Percentiles rank a stretch among this genome's conserved stretches.
These are phyloP conservation scores for Triplophysa bombifrons DNA, from an alignment of 2,797 vertebrate species.

Conservation along the genomic window DNA sequence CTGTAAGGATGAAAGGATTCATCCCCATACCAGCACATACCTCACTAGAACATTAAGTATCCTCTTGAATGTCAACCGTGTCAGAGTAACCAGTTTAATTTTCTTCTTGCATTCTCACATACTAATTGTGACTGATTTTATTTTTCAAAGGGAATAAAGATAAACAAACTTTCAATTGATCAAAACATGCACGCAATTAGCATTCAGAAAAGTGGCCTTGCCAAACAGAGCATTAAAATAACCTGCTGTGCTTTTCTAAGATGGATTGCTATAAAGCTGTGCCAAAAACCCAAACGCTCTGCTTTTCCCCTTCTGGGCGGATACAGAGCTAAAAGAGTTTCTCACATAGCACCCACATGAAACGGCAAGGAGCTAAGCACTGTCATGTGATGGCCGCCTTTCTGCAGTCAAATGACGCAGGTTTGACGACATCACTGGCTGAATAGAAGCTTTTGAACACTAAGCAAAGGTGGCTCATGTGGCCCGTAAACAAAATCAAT, in stretches of 20 bases:
- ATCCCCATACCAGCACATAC: background rate
- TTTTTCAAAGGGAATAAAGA: background rate
- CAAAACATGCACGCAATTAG: background rate
- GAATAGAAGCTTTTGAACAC: conserved; percentile 71
- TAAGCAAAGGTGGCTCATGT: conserved; percentile 6
- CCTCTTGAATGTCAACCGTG: background rate
- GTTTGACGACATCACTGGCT: conserved; percentile 64
- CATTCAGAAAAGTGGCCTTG: background rate
- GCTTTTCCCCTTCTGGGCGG: conserved; percentile 12
- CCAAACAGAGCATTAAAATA: background rate
- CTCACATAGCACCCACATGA: conserved; percentile 64
- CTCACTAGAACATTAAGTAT: background rate
- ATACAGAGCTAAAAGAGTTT: conserved; percentile 49
- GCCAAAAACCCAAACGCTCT: background rate
- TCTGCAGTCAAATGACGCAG: conserved; percentile 68
- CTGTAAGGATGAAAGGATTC: conserved; percentile 5
- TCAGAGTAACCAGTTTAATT: background rate
- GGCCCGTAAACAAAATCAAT: conserved; percentile 61
- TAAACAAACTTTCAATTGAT: background rate
- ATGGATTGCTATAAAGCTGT: background rate
- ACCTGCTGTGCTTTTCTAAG: background rate
- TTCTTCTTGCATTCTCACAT: background rate
- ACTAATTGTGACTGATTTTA: background rate
- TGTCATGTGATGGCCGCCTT: conserved; percentile 72
- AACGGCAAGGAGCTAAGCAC: conserved; percentile 59